These are phyloP conservation scores for Anas bernieri DNA, from an alignment of 2,797 vertebrate genomes.

Conservation along the genomic window DNA sequence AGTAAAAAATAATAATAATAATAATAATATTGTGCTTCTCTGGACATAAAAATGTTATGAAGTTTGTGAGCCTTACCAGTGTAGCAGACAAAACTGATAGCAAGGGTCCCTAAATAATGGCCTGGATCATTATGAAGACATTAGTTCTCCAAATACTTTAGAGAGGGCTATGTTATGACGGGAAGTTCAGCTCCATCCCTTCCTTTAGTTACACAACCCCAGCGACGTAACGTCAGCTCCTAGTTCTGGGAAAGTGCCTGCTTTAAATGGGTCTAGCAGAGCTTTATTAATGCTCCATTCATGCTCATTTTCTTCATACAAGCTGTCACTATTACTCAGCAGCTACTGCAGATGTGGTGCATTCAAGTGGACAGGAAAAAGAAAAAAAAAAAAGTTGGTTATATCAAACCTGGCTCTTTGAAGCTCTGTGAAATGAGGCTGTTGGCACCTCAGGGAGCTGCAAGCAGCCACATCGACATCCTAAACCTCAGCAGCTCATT, in stretches of 20 bases:
- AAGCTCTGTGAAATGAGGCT: not conserved
- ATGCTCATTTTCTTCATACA: not conserved
- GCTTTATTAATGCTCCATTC: conserved; percentile 29
- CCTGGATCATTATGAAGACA: not conserved
- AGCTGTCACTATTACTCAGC: conserved; percentile 37
- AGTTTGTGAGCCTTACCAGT: not conserved
- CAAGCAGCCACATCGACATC: not conserved
- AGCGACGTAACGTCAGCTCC: not conserved
- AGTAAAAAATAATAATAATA: not conserved
- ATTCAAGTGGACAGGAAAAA: conserved; percentile 45
- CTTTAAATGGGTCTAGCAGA: not conserved
- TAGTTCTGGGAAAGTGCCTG: not conserved
- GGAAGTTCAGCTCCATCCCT: not conserved
- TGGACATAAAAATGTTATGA: not conserved
- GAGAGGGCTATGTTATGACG: not conserved
- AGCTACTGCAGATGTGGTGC: not conserved
- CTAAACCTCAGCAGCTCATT: not conserved
- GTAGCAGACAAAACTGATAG: not conserved
- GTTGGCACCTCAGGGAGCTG: not conserved
- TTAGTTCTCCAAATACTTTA: not conserved
- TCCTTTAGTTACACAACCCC: not conserved
- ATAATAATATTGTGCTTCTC: not conserved
- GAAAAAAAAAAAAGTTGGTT: conserved; percentile 7
- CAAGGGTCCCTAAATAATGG: not conserved
- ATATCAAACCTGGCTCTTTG: conserved; percentile 27